Evolutionary conservation across 1,140 invertebrate species (phyloP), one percentile per base, ranked within the genome.

Genomic region (Meteorus sp.): DNA sequence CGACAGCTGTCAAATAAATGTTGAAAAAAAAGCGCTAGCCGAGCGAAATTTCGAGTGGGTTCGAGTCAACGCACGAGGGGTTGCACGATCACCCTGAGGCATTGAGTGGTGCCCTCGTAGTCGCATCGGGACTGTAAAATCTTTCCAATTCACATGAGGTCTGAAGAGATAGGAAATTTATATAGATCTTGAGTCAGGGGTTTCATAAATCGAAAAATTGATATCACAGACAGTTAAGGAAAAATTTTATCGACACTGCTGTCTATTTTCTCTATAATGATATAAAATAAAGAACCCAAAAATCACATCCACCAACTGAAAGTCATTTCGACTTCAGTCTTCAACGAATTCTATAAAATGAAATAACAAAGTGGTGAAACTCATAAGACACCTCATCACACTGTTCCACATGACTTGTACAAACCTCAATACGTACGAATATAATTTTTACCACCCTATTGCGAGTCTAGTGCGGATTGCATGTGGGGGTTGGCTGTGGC

Each of bases 1-100:
- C 76, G 77, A 79, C 77, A 79, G 76, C 77, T 79, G 77, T 77
- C 77, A 75, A 79, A 78, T 78, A 77, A 78, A 78, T 74, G 75
- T 75, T 78, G 59, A 70, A 77, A 78, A 77, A 77, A 67, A 57
- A 56, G 65, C 67, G 77, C 75, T 74, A 77, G 70, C 66, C 68
- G 68, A 78, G 77, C 76, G 68, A 78, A 78, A 77, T 79, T 78
- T 77, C 66, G 69, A 78, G 77, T 79, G 74, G 74, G 64, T n/a
- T 72, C 65, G 61, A 54, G 39, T n/a, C n/a, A n/a, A n/a, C 45
- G 39, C 41, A 41, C 31, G 44, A 63, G 57, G 61, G 57, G 57
- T 63, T 54, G 47, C 44, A 11, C 60, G 56, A 56, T 23, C 53
- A 63, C 54, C 61, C 61, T 41, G 56, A 33, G 56, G n/a, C n/a